Evolutionary conservation across 1,140 invertebrate genomes (phyloP).

Genomic region (Temnothorax longispinosus): DNA sequence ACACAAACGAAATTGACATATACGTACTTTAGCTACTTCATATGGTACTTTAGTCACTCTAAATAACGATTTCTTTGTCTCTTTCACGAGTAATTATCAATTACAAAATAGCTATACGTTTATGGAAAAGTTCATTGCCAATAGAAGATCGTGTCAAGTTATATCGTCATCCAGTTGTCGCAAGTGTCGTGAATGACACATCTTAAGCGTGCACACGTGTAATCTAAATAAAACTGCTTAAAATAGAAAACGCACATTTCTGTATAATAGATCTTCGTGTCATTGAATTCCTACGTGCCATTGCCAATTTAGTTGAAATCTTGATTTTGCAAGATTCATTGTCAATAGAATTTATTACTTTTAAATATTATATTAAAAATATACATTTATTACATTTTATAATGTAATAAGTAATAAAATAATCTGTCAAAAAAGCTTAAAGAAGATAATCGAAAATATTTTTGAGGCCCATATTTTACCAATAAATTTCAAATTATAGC

Average conservation of each 20-base stretch:
- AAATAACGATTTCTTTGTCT: not conserved
- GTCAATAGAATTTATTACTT: not conserved
- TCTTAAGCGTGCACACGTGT: not conserved
- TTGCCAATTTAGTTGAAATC: slow-evolving; percentile 5
- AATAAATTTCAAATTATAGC: not conserved
- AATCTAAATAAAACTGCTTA: not conserved
- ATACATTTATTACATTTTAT: not conserved
- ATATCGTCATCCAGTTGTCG: not conserved
- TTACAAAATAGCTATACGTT: not conserved
- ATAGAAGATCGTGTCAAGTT: not conserved
- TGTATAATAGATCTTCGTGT: not conserved
- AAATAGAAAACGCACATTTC: slow-evolving; percentile 12
- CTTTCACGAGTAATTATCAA: not conserved
- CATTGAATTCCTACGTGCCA: not conserved
- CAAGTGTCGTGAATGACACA: too few species aligned
- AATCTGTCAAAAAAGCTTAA: not conserved
- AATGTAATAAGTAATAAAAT: not conserved
- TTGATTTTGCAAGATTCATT: not conserved
- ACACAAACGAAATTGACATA: not conserved
- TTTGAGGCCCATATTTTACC: not conserved
- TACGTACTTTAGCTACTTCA: not conserved
- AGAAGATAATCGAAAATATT: not conserved
- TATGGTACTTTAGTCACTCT: not conserved
- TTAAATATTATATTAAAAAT: not conserved
- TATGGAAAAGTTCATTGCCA: not conserved